These are phyloP conservation scores for Octopus bimaculoides DNA, from an alignment of 1,140 invertebrate species.

Conservation along the genomic window DNA sequence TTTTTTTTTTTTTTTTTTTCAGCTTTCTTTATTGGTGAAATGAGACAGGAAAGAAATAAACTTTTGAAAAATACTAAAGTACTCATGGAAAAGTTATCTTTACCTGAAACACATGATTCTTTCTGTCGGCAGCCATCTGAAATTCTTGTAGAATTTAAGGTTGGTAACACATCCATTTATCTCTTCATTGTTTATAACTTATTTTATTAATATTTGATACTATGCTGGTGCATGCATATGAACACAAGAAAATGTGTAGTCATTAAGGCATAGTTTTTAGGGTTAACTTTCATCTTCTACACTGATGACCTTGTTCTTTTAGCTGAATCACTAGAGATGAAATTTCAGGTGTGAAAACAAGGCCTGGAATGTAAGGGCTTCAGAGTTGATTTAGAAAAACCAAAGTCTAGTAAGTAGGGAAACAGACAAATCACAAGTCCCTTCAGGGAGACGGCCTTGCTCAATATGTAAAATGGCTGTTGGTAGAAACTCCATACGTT, in stretches of 20 bases:
- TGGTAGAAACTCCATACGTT: too few species aligned
- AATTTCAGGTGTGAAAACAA: too few species aligned
- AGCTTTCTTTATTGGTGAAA: slow-evolving; percentile 4
- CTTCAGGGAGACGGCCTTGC: too few species aligned
- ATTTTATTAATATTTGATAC: not conserved
- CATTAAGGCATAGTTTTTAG: not conserved
- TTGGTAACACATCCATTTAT: not conserved
- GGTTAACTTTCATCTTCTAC: not conserved
- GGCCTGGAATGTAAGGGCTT: too few species aligned
- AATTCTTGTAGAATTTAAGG: not conserved
- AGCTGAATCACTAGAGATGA: too few species aligned
- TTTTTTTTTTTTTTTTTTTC: not conserved
- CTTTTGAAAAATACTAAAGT: not conserved
- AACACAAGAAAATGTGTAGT: not conserved
- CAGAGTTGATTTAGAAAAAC: too few species aligned
- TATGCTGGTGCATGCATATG: not conserved
- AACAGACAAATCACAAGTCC: too few species aligned
- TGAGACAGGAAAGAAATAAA: not conserved
- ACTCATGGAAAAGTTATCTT: not conserved
- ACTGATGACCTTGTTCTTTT: too few species aligned
- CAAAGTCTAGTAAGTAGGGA: too few species aligned
- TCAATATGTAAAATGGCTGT: too few species aligned
- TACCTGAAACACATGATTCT: not conserved
- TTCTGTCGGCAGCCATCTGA: not conserved
- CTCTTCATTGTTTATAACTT: not conserved